Conservation (phyloP, 2,888 invertebrate species). For the Meteorus colon region DNA sequence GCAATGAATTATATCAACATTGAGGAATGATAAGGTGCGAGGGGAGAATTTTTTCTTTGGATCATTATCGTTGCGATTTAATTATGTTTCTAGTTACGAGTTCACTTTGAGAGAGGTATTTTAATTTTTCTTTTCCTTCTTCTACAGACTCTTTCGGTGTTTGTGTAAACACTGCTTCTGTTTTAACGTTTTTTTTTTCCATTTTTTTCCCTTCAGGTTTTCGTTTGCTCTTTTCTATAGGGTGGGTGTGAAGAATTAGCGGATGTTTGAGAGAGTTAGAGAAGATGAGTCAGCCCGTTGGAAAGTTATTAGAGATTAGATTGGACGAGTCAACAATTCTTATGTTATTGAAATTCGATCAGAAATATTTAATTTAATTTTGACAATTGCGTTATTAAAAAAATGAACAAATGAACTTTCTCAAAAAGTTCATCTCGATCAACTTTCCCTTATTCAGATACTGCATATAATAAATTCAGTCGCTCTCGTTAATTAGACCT, state of each 20-base stretch:
- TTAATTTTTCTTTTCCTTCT: constrained; percentile 57
- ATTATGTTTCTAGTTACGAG: constrained; percentile 60
- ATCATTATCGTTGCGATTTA: constrained; percentile 67
- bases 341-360: too few species aligned
- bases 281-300: too few species aligned
- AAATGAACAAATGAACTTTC: background rate
- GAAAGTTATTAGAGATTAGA: too few species aligned
- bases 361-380: too few species aligned
- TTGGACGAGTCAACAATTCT: too few species aligned
- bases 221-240: too few species aligned
- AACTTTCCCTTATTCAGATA: background rate
- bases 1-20: constrained; percentile 6
- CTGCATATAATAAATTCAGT: background rate
- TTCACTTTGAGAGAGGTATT: constrained; percentile 66
- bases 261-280: too few species aligned
- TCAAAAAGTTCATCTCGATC: background rate
- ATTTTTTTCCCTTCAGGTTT: constrained; percentile 33
- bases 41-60: constrained; percentile 60
- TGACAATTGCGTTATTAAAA: too few species aligned
- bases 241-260: too few species aligned
- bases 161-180: background rate
- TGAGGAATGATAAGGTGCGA: background rate
- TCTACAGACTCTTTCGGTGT: constrained; percentile 21
- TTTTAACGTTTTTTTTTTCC: constrained; percentile 24
- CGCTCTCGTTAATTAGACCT: constrained; percentile 59